Percentiles rank a stretch among this genome's conserved stretches.
Evolutionary conservation across 2,888 invertebrate species (phyloP).

Genomic region (Deroplatys truncata): DNA sequence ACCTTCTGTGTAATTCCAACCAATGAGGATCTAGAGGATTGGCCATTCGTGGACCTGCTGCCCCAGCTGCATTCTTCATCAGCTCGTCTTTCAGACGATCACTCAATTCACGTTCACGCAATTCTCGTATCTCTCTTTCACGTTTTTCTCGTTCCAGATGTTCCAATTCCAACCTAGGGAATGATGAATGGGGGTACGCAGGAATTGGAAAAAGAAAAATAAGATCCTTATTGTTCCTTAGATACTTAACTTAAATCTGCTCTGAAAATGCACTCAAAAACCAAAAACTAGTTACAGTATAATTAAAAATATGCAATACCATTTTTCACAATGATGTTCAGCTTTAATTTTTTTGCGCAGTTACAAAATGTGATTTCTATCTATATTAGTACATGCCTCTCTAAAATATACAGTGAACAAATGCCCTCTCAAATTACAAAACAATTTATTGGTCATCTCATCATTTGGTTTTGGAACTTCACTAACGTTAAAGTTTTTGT

Average conservation of each 20-base stretch:
- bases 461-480: no score
- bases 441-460: no score
- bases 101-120: conserved; percentile 73
- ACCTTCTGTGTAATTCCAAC: conserved; percentile 86
- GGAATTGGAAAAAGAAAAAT: neutral
- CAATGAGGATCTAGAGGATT: conserved; percentile 52
- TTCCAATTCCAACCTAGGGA: conserved; percentile 47
- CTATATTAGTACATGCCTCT: no score
- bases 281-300: neutral
- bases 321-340: neutral
- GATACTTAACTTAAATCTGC: neutral
- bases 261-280: neutral
- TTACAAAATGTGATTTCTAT: no score
- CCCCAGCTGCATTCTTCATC: conserved; percentile 61
- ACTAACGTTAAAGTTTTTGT: no score
- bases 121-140: conserved; percentile 59
- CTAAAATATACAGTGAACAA: no score
- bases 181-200: neutral
- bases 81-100: conserved; percentile 87
- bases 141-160: conserved; percentile 72
- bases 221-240: neutral
- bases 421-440: no score
- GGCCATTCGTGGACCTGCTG: conserved; percentile 55
- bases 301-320: neutral
- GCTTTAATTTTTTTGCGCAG: neutral